Percentiles rank a stretch among this genome's conserved stretches.
These are phyloP conservation scores for Trachythela sp. DNA, from an alignment of 64 coral and sea anemone genomes.

Conservation along the genomic window DNA sequence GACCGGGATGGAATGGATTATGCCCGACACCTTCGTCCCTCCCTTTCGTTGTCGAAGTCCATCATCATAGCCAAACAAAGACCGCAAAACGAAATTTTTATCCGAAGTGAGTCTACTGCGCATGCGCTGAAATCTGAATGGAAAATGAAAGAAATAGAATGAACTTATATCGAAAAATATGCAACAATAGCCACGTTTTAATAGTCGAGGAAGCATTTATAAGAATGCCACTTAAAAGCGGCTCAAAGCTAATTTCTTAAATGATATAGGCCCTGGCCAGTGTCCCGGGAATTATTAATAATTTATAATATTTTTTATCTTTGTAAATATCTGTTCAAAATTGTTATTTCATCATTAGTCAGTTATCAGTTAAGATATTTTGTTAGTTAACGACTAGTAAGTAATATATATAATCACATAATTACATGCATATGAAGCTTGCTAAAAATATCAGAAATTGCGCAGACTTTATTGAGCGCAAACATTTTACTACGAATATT, in stretches of 20 bases:
- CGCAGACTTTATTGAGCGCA: no score
- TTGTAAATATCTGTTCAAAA: background rate
- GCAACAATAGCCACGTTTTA: background rate
- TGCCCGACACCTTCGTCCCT: constrained; percentile 21
- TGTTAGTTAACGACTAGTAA: no score
- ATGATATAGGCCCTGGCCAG: no score
- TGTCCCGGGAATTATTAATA: background rate
- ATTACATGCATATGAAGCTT: no score
- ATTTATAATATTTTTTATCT: background rate
- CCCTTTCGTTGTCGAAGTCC: background rate
- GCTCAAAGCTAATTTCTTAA: background rate
- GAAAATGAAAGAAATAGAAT: background rate
- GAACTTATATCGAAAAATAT: background rate
- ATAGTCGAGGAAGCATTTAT: background rate
- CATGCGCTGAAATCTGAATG: background rate
- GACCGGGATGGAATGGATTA: constrained; percentile 18
- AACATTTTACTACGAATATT: no score
- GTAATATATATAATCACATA: no score
- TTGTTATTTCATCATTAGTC: no score
- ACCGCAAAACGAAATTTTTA: background rate
- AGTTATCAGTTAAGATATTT: no score
- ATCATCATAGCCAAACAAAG: constrained; percentile 1
- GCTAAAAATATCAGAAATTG: no score
- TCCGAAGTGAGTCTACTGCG: background rate
- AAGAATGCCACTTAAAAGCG: background rate